A percentile compares a stretch with the other conserved stretches of the same genome.
Evolutionary conservation across 2,888 invertebrate species (phyloP).

Genomic region (Limnephilus marmoratus): DNA sequence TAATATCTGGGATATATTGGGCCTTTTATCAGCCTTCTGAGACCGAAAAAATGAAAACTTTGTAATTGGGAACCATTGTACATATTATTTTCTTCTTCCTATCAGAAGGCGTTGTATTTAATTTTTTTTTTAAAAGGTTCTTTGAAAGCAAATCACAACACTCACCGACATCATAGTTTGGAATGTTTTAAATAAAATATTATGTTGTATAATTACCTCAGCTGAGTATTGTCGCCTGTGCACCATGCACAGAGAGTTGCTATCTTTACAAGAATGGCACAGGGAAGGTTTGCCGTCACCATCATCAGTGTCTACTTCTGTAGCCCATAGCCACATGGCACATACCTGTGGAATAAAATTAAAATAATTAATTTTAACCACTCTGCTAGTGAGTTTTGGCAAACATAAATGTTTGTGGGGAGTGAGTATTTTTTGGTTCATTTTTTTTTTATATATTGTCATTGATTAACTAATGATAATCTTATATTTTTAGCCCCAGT

Average conservation of each 20-base stretch:
- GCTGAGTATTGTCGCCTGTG: constrained; percentile 76
- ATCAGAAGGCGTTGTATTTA: neutral
- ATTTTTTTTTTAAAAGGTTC: neutral
- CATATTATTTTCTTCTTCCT: neutral
- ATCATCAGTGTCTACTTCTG: constrained; percentile 68
- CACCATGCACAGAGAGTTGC: constrained; percentile 71
- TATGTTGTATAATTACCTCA: constrained; percentile 69
- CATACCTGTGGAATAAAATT: constrained; percentile 70
- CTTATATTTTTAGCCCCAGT: too few relatives aligned
- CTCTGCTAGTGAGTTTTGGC: too few relatives aligned
- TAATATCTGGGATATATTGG: too few relatives aligned
- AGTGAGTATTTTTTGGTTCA: too few relatives aligned
- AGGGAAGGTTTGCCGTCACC: constrained; percentile 64
- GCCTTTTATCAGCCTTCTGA: too few relatives aligned
- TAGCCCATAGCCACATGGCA: constrained; percentile 77
- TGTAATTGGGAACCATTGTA: too few relatives aligned
- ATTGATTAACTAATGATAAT: too few relatives aligned
- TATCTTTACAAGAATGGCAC: constrained; percentile 72
- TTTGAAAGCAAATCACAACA: neutral
- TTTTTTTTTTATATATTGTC: too few relatives aligned
- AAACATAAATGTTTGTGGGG: too few relatives aligned
- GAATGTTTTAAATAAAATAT: too few relatives aligned
- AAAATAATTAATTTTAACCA: neutral
- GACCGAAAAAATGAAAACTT: too few relatives aligned
- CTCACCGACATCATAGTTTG: neutral